phyloP scores from a whole-genome alignment of 2,888 invertebrate species.

The Ectropis crepuscularia region DNA sequence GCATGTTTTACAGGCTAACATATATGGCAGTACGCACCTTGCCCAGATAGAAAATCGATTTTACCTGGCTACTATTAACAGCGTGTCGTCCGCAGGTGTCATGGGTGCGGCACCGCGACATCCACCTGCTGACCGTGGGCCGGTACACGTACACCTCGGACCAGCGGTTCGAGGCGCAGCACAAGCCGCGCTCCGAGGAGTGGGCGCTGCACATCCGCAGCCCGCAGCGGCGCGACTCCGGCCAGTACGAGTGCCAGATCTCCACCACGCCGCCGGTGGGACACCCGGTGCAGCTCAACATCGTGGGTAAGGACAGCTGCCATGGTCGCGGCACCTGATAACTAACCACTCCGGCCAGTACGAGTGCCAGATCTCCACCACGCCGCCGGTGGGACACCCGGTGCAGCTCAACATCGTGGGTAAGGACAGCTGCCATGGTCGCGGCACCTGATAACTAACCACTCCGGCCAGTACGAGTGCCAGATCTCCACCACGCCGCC shows the following conservation, averaged over 20 bases:
- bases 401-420: slow-evolving; percentile 93
- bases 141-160: slow-evolving; percentile 94
- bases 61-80: too few species aligned
- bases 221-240: slow-evolving; percentile 92
- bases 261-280: slow-evolving; percentile 95
- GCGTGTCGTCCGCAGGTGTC: slow-evolving; percentile 87
- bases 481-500: slow-evolving; percentile 96
- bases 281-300: slow-evolving; percentile 91
- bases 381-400: slow-evolving; percentile 93
- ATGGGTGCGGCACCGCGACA: slow-evolving; percentile 96
- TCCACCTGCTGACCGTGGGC: slow-evolving; percentile 95
- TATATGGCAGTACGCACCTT: too few species aligned
- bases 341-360: slow-evolving; percentile 95
- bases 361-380: slow-evolving; percentile 96
- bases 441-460: too few species aligned
- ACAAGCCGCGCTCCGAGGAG: slow-evolving; percentile 94
- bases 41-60: too few species aligned
- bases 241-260: slow-evolving; percentile 96
- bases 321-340: too few species aligned
- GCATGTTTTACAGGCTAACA: too few species aligned
- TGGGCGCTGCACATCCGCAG: slow-evolving; percentile 89
- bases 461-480: slow-evolving; percentile 95
- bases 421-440: too few species aligned
- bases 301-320: slow-evolving; percentile 91
- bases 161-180: slow-evolving; percentile 92